Evolutionary conservation across 2,113 vertebrate species (phyloP).

Genomic region (Emydocephalus ijimae): DNA sequence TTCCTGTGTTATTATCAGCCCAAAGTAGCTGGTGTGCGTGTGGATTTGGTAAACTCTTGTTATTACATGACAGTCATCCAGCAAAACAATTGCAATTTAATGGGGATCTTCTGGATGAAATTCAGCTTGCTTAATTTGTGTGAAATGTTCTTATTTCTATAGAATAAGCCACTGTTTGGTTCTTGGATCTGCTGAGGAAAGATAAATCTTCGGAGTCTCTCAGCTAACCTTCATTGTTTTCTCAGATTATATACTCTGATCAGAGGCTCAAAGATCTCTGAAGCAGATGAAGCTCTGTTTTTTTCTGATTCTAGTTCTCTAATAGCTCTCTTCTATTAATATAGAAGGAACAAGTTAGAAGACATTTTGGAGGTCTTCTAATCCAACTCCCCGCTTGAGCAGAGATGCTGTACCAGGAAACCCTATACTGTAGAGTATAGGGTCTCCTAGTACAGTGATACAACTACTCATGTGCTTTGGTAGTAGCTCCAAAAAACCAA

Average conservation of each 20-base stretch:
- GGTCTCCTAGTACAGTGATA: too few species aligned
- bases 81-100: conserved; percentile 62
- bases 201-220: conserved; percentile 66
- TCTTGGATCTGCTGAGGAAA: conserved; percentile 54
- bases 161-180: conserved; percentile 45
- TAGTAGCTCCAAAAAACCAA: too few species aligned
- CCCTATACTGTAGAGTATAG: too few species aligned
- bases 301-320: conserved; percentile 59
- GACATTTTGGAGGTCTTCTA: too few species aligned
- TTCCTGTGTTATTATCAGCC: conserved; percentile 55
- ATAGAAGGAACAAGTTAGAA: too few species aligned
- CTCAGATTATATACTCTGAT: conserved; percentile 56
- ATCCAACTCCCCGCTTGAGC: too few species aligned
- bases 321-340: conserved; percentile 57
- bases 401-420: too few species aligned
- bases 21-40: conserved; percentile 30
- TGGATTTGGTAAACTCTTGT: conserved; percentile 54
- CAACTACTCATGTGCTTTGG: too few species aligned
- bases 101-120: conserved; percentile 47
- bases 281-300: conserved; percentile 59
- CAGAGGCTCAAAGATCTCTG: conserved; percentile 61
- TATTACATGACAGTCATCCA: conserved; percentile 59
- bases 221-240: conserved; percentile 57
- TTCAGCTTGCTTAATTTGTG: conserved; percentile 47
- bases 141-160: conserved; percentile 50